phyloP scores from a whole-genome alignment of 1,140 invertebrate genomes.

The Cydia splendana region DNA sequence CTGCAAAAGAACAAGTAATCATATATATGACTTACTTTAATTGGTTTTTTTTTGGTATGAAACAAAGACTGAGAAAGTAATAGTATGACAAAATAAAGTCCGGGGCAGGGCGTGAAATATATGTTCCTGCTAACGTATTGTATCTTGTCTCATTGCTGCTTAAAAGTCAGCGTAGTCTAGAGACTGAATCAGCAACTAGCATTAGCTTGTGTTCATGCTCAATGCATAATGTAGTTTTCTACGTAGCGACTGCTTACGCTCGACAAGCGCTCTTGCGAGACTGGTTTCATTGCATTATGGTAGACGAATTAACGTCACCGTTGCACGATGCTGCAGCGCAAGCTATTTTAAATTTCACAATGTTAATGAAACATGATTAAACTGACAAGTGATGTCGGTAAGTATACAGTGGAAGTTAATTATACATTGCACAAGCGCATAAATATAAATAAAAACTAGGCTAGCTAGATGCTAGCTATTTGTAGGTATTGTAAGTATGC shows the following conservation, averaged over 20 bases:
- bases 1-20: constrained; percentile 10
- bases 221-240: neutral
- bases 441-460: too few relatives aligned
- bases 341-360: neutral
- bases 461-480: too few relatives aligned
- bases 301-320: neutral
- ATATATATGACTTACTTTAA: neutral
- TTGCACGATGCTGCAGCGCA: neutral
- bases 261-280: neutral
- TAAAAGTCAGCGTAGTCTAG: neutral
- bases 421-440: neutral
- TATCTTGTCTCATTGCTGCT: neutral
- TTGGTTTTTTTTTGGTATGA: too few relatives aligned
- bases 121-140: too few relatives aligned
- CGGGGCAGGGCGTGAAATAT: too few relatives aligned
- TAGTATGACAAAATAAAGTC: too few relatives aligned
- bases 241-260: constrained; percentile 5
- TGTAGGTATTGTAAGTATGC: neutral
- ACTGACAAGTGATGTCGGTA: neutral
- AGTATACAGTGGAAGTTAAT: neutral
- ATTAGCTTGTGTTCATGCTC: neutral
- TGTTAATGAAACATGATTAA: neutral
- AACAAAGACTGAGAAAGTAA: too few relatives aligned
- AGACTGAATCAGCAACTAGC: constrained; percentile 9
- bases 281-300: constrained; percentile 6